phyloP scores from a whole-genome alignment of 2,113 vertebrate species.

The Ammospiza caudacuta region DNA sequence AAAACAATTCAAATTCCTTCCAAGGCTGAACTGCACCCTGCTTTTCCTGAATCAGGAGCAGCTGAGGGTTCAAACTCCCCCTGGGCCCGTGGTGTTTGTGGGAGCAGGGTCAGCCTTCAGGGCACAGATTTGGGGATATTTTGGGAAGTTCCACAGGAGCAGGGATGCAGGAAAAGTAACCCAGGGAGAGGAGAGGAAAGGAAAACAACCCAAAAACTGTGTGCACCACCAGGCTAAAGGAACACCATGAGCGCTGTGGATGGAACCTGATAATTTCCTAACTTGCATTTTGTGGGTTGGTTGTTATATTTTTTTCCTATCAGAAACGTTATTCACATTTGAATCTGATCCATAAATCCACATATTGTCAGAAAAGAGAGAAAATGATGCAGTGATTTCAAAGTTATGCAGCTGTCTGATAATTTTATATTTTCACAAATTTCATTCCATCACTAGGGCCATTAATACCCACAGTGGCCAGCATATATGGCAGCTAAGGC shows the following conservation, averaged over 20 bases:
- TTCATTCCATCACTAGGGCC: not conserved
- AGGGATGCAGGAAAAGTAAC: not conserved
- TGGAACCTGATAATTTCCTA: not conserved
- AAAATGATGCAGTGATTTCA: not conserved
- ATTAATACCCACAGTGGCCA: not conserved
- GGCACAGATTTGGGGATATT: not conserved
- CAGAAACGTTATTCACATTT: not conserved
- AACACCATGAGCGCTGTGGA: fast-evolving
- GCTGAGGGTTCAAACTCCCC: not conserved
- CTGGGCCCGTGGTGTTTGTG: not conserved
- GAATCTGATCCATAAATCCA: not conserved
- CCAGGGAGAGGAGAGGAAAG: not conserved
- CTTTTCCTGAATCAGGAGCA: not conserved
- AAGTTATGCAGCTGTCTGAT: not conserved
- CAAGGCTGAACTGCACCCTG: not conserved
- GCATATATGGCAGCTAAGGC: not conserved
- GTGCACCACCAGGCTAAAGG: not conserved
- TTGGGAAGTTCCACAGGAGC: not conserved
- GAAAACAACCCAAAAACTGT: not conserved
- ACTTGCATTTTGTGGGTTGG: not conserved
- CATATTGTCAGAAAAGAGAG: not conserved
- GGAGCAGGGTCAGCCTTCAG: not conserved
- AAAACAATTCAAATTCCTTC: not conserved
- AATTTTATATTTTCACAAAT: not conserved
- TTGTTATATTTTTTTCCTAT: not conserved